These are phyloP conservation scores for Limnephilus auricula DNA, from an alignment of 2,888 invertebrate species.

Conservation along the genomic window DNA sequence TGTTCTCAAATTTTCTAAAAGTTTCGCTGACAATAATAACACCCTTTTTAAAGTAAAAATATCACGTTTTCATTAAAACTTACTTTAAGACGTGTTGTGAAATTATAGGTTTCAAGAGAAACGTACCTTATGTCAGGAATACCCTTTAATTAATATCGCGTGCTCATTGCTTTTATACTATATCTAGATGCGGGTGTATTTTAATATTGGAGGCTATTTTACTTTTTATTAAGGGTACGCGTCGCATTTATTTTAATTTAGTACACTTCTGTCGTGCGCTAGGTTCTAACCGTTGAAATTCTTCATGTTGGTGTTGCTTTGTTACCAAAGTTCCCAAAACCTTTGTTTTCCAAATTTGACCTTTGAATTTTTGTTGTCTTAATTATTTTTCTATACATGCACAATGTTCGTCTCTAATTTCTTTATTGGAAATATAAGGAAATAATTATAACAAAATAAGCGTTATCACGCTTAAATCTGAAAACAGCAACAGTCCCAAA, in stretches of 20 bases:
- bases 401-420: background rate
- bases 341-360: background rate
- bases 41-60: background rate
- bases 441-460: background rate
- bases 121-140: conserved; percentile 23
- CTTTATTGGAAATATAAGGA: too few relatives aligned
- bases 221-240: conserved; percentile 39
- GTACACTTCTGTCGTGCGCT: background rate
- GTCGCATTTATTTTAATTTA: conserved; percentile 46
- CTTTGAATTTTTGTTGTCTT: too few relatives aligned
- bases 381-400: too few relatives aligned
- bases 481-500: too few relatives aligned
- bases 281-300: conserved; percentile 43
- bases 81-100: background rate
- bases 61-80: background rate
- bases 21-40: background rate
- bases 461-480: too few relatives aligned
- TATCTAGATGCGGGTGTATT: conserved; percentile 23
- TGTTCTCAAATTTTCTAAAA: background rate
- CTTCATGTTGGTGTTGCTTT: conserved; percentile 46
- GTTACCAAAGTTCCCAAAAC: background rate
- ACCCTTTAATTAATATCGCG: conserved; percentile 25
- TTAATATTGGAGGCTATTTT: conserved; percentile 29
- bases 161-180: conserved; percentile 20
- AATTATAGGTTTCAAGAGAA: background rate